Base-by-base conservation (phyloP, 2,797 vertebrate species). In the Siniperca undulata region DNA sequence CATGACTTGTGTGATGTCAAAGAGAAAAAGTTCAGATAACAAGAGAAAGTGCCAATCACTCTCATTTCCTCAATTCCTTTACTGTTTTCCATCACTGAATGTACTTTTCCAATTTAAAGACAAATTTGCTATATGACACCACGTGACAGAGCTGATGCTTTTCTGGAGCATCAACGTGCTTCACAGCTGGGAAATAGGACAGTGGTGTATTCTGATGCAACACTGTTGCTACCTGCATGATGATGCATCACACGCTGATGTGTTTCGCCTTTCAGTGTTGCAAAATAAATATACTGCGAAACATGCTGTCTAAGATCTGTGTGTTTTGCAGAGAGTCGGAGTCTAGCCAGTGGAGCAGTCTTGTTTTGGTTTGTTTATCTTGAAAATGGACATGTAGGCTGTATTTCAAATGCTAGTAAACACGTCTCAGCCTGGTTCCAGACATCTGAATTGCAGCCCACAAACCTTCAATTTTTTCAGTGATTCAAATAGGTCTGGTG, bases 311-410 rank as follows among this genome's bases (percentile, higher is more conserved):
- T 38, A 5, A 59, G 10, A 20, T 12, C 30, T 12, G 8, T 9
- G 68, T 46, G 40, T 46, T 30, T 27, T 13, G 52, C 55, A 30
- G 53, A 24, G 67, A 36, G 40, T 34, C 27, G 13, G 44, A 11
- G 40, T 48, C 12, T 10, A 27, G 40, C 53, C 8, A 24, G n/a
- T 34, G 46, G 5, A 50, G 46, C 16, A 22, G 24, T 19, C 48
- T 12, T 46, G 74, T 58, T 67, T 30, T 30, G 61, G 36, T 42
- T 56, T 16, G 73, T 55, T 75, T 56, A 66, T 40, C 27, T n/a
- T 56, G 9, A 58, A 46, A n/a, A 19, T 3, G 14, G 24, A 66
- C 38, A n/a, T 20, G 61, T 24, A 11, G 40, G 74, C 74, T 46
- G 73, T 40, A 65, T 55, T 44, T 74, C 12, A 53, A 22, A 65